phyloP scores from a whole-genome alignment of 2,797 vertebrate genomes.

The Poecilia picta region DNA sequence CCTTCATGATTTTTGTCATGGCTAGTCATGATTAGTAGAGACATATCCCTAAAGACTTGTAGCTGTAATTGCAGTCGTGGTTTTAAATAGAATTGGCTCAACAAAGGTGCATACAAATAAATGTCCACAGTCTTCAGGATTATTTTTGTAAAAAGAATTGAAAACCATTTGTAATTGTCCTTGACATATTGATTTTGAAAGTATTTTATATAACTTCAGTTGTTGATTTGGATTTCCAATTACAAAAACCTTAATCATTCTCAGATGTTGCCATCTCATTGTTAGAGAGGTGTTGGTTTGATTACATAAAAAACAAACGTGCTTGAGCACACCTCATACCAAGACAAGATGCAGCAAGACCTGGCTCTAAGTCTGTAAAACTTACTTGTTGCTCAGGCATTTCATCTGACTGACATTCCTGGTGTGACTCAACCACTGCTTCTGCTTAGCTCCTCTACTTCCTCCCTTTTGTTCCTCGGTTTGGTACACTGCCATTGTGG shows the following conservation, averaged over 20 bases:
- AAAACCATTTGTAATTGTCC: not conserved
- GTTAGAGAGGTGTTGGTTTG: slow-evolving; percentile 36
- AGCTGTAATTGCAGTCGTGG: not conserved
- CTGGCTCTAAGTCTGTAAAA: slow-evolving; percentile 8
- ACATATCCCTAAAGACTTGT: not conserved
- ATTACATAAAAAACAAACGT: slow-evolving; percentile 10
- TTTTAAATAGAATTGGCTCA: not conserved
- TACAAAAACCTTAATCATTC: not conserved
- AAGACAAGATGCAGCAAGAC: slow-evolving; percentile 65
- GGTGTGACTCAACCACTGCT: slow-evolving; percentile 57
- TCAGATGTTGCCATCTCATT: slow-evolving; percentile 3
- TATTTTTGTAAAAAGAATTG: not conserved
- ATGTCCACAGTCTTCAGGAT: not conserved
- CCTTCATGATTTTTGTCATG: not conserved
- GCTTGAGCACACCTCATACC: slow-evolving; percentile 44
- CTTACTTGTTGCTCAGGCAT: slow-evolving; percentile 29
- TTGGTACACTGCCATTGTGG: slow-evolving; percentile 15
- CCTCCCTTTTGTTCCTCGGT: slow-evolving; percentile 54
- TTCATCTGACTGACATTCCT: slow-evolving; percentile 56
- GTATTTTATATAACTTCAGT: not conserved
- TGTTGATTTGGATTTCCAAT: not conserved
- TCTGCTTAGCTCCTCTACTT: slow-evolving; percentile 57
- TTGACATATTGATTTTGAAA: not conserved
- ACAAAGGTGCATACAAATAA: not conserved
- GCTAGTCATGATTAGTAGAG: not conserved